phyloP scores from a whole-genome alignment of 1,140 invertebrate species.

The Leptinotarsa undecemlineata region DNA sequence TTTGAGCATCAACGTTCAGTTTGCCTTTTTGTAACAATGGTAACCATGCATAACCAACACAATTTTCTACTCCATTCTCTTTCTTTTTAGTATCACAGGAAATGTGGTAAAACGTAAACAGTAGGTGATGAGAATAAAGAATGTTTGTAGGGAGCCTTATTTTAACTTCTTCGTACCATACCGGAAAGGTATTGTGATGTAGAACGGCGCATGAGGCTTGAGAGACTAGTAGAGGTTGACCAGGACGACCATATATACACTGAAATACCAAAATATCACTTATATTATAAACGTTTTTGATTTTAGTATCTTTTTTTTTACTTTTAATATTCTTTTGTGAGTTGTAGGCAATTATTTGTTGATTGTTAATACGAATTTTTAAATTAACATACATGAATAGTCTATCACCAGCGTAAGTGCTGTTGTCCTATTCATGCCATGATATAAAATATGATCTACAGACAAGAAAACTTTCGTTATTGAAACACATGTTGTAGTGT shows the following conservation, averaged over 20 bases:
- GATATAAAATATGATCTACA: too few species aligned
- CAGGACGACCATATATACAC: conserved; percentile 78
- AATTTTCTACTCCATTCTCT: conserved; percentile 77
- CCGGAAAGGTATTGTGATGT: conserved; percentile 80
- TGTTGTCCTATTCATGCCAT: too few species aligned
- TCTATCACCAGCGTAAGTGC: too few species aligned
- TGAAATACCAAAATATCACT: conserved; percentile 51
- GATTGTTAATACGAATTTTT: too few species aligned
- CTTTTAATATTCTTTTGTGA: too few species aligned
- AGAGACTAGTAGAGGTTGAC: conserved; percentile 65
- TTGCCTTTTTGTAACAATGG: conserved; percentile 81
- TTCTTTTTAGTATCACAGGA: conserved; percentile 83
- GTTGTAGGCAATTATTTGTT: too few species aligned
- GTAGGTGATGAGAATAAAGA: conserved; percentile 76
- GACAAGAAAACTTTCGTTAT: too few species aligned
- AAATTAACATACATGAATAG: too few species aligned
- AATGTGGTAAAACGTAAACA: conserved; percentile 89
- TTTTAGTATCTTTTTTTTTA: too few species aligned
- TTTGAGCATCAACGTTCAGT: conserved; percentile 77
- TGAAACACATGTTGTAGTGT: too few species aligned
- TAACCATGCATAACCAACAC: conserved; percentile 90
- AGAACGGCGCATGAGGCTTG: conserved; percentile 72
- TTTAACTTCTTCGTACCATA: conserved; percentile 90
- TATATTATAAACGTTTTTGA: too few species aligned
- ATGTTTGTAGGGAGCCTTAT: conserved; percentile 79